Base-by-base conservation (phyloP, 23 tunicate genomes). In the Ciona savignyi region DNA sequence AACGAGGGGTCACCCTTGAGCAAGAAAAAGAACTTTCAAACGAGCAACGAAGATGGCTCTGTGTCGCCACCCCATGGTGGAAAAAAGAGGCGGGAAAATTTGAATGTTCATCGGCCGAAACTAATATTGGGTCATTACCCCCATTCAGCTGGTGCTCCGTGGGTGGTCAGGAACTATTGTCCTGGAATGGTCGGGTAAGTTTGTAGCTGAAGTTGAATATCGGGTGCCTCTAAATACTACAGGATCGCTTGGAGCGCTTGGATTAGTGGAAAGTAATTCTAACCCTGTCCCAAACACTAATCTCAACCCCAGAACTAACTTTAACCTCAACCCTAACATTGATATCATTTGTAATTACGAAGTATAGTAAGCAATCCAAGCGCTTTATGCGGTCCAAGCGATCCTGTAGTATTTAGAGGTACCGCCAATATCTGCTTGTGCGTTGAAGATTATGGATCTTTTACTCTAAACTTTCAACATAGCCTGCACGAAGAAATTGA, bases 401-500 rank as follows among this genome's bases (percentile, higher is more conserved):
- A n/a, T n/a, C n/a, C n/a, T n/a, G n/a, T n/a, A n/a, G n/a, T n/a
- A n/a, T n/a, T n/a, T n/a, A n/a, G n/a, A n/a, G n/a, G n/a, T n/a
- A n/a, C n/a, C n/a, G n/a, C n/a, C n/a, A n/a, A n/a, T n/a, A n/a
- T n/a, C n/a, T n/a, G n/a, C n/a, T n/a, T n/a, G n/a, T n/a, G n/a
- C n/a, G n/a, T n/a, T n/a, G n/a, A n/a, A n/a, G n/a, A n/a, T n/a
- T n/a, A n/a, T n/a, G n/a, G n/a, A n/a, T n/a, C n/a, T n/a, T n/a
- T n/a, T n/a, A n/a, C n/a, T n/a, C n/a, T n/a, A 19, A n/a, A 65
- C 20, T 22, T 19, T 19, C 6, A 25, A n/a, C 9, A 6, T 42
- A 90, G 99, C 3, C 75, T 95, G n/a, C 99, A 95, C 71, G 83
- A 83, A 67, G 99, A 95, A 72, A 95, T 95, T 33, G 86, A 81